These are phyloP conservation scores for Pollicipes pollicipes DNA, from an alignment of 1,140 invertebrate species.

Conservation along the genomic window DNA sequence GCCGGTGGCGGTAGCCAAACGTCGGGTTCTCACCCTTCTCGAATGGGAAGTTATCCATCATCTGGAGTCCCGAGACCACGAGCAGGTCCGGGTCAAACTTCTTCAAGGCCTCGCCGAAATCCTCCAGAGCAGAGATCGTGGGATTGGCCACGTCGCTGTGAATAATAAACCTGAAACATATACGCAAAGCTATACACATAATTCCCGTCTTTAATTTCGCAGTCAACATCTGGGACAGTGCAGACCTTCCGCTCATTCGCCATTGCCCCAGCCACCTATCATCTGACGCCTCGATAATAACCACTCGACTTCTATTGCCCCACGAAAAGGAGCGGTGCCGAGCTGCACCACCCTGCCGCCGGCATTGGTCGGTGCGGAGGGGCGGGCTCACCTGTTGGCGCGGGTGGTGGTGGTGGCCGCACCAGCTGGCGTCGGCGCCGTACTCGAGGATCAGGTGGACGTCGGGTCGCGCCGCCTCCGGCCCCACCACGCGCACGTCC, in stretches of 20 bases:
- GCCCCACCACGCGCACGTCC: conserved; percentile 35
- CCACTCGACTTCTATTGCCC: too few relatives aligned
- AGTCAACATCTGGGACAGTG: too few relatives aligned
- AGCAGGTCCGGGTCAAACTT: conserved; percentile 50
- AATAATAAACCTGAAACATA: conserved; percentile 47
- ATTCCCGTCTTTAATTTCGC: too few relatives aligned
- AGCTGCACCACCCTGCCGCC: too few relatives aligned
- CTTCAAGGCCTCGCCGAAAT: conserved; percentile 42
- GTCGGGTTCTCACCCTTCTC: conserved; percentile 36
- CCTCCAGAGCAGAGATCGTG: conserved; percentile 48
- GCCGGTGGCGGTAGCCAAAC: too few relatives aligned
- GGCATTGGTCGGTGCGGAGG: too few relatives aligned
- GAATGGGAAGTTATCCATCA: conserved; percentile 79
- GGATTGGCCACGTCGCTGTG: conserved; percentile 72
- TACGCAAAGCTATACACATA: too few relatives aligned
- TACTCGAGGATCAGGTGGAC: conserved; percentile 68
- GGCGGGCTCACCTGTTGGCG: conserved; percentile 58
- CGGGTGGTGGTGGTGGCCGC: conserved; percentile 48
- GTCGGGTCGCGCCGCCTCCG: conserved; percentile 39
- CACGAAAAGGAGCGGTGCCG: too few relatives aligned
- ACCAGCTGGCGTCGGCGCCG: conserved; percentile 54
- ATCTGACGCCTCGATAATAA: too few relatives aligned
- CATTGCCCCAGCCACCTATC: too few relatives aligned
- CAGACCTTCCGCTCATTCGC: too few relatives aligned
- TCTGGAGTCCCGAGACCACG: conserved; percentile 66